Evolutionary conservation across 1,140 invertebrate species (phyloP), one percentile per base, ranked within the genome.

Genomic region (Luehdorfia chinensis): DNA sequence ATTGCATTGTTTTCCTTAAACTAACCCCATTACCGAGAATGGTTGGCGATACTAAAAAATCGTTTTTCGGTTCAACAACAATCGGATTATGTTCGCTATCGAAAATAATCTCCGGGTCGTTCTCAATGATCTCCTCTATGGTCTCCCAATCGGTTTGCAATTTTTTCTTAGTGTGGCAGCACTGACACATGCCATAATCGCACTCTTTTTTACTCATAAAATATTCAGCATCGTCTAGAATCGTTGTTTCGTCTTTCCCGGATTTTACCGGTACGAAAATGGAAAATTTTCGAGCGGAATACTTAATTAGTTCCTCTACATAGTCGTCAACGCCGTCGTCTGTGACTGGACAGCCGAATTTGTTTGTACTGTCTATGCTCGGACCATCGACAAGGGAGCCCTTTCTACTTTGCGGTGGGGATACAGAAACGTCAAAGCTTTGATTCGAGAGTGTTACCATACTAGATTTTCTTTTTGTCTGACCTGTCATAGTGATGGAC

Each of bases 401-500:
- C 50, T 72, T 69, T 14, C 70, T 58, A 60, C 67, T 70, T 32
- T 55, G 54, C 16, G 53, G 37, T 6, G 61, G 55, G 12, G 73
- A 66, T 14, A 34, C 14, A 51, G 50, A n/a, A 31, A 45, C 50
- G 15, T 70, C 69, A 28, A 55, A 45, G 51, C 59, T 74, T 32
- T 62, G 55, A 27, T 27, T 45, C 48, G 2, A 2, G n/a, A 56
- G 12, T 36, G 59, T 30, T 41, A 57, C 47, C 48, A 66, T 70
- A 63, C 81, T 85, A 71, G 25, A 53, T 36, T 73, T 77, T 74
- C 80, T 54, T 75, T 77, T 79, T 31, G 47, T 55, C 80, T 90
- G 90, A 92, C 91, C 92, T 89, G 93, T 94, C 91, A 94, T 93
- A 41, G 90, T 81, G 36, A 88, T 80, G 3, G 92, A 92, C 77